A percentile compares a stretch with the other conserved stretches of the same genome.
Conservation (phyloP, 2,113 vertebrate species). For the Ctenodactylus gundi region DNA sequence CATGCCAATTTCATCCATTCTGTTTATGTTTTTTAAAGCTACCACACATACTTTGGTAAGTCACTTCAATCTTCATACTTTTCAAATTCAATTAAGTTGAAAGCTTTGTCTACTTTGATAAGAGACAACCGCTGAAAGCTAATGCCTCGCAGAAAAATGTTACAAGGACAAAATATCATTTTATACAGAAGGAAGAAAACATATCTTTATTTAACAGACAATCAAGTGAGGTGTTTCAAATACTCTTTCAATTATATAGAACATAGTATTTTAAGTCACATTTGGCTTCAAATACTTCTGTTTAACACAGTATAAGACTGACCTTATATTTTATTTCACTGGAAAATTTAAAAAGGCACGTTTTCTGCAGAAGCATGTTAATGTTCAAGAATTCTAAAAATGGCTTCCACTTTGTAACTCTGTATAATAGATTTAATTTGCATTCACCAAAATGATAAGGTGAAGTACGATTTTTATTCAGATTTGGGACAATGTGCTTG, state of each 20-base stretch:
- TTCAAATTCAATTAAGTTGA: conserved; percentile 72
- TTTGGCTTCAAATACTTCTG: conserved; percentile 23
- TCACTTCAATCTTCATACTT: conserved; percentile 66
- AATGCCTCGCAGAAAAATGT: conserved; percentile 63
- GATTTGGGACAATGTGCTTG: conserved; percentile 29
- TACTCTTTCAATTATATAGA: conserved; percentile 34
- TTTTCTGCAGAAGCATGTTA: conserved; percentile 8
- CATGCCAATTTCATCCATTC: conserved; percentile 45
- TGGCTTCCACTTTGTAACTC: conserved; percentile 5
- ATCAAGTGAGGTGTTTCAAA: conserved; percentile 51
- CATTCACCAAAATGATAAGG: conserved; percentile 53
- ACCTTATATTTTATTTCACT: conserved; percentile 47
- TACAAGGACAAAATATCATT: conserved; percentile 67
- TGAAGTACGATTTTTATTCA: conserved; percentile 22
- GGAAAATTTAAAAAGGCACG: not conserved
- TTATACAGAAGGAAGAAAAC: conserved; percentile 56
- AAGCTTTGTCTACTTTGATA: conserved; percentile 75
- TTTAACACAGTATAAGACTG: conserved; percentile 44
- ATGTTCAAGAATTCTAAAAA: conserved; percentile 9
- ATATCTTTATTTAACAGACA: conserved; percentile 59
- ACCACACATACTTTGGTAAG: conserved; percentile 55
- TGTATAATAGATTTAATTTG: conserved; percentile 47
- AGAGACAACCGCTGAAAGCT: conserved; percentile 67
- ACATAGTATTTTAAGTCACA: conserved; percentile 62
- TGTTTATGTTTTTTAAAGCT: conserved; percentile 68